Base-by-base conservation (phyloP, 2,797 vertebrate genomes). In the Emydoidea blandingii region DNA sequence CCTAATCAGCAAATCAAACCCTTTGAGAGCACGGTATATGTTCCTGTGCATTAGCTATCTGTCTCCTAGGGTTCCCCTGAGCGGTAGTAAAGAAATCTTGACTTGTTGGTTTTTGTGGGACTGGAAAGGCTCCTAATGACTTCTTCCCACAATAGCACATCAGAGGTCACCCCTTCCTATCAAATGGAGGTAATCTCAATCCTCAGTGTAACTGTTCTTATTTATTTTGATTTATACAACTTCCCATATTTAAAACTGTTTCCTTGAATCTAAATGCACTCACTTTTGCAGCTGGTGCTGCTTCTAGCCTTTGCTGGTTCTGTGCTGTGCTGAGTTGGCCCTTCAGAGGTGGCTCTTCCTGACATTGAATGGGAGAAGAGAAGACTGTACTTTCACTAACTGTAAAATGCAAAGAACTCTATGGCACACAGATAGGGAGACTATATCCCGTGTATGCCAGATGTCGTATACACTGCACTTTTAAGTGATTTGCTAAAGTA, bases 381-480 rank as follows among this genome's bases (percentile, higher is more conserved):
- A 96, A 91, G n/a, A 85, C 34, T 92, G 86, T 65, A 41, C 54
- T 78, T 54, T 86, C 89, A 86, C 83, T 79, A 72, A 56, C 34
- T 47, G 44, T 62, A n/a, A 65, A 92, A 93, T 10, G 31, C 16
- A 76, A 76, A 78, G 74, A 95, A 81, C 9, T 18, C 93, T 59
- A 0, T 15, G 18, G 14, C 34, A 52, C 1, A 9, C 15, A 85
- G 4, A 2, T n/a, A 92, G 27, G 25, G 21, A 85, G 5, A 95
- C 81, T 54, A 1, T 12, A 52, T 91, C 72, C 57, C 19, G 19
- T 1, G 0, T 34, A 54, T 18, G 34, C 7, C 44, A 88, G 78
- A 8, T 8, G 90, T 1, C 12, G 85, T 86, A n/a, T 8, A 15
- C n/a, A 57, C 11, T 0, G 0, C 5, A 31, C 3, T 57, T 65